A percentile compares a stretch with the other conserved stretches of the same genome.
These are phyloP conservation scores for Branchellion lobata DNA, from an alignment of 2,888 invertebrate genomes.

Conservation along the genomic window DNA sequence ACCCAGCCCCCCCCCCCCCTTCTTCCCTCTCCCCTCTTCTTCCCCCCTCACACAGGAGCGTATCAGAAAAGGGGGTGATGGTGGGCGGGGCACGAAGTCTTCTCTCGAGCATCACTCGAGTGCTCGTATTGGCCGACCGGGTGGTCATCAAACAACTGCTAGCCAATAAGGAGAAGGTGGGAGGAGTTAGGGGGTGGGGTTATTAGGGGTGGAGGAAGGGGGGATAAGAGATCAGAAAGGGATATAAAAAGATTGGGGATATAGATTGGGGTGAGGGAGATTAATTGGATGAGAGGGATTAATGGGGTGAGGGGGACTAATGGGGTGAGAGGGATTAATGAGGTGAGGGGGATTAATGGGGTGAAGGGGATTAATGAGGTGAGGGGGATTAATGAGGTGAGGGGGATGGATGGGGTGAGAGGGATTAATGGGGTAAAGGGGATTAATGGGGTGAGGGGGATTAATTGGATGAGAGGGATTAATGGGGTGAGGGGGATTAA, in stretches of 20 bases:
- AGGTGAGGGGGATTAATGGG: too few species aligned
- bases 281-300: too few species aligned
- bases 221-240: neutral
- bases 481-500: too few species aligned
- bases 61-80: conserved; percentile 65
- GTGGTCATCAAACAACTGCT: conserved; percentile 94
- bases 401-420: too few species aligned
- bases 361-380: too few species aligned
- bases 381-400: too few species aligned
- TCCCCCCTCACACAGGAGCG: neutral
- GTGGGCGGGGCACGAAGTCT: conserved; percentile 89
- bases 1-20: neutral
- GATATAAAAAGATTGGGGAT: neutral
- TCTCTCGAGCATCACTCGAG: conserved; percentile 89
- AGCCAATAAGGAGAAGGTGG: conserved; percentile 89
- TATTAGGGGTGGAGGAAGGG: neutral
- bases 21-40: neutral
- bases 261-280: too few species aligned
- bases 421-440: too few species aligned
- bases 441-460: too few species aligned
- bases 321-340: too few species aligned
- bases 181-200: conserved; percentile 10
- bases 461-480: too few species aligned
- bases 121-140: conserved; percentile 91
- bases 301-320: too few species aligned